A percentile compares a stretch with the other conserved stretches of the same genome.
Conservation (phyloP, 2,797 vertebrate genomes). For the Ceryle rudis region DNA sequence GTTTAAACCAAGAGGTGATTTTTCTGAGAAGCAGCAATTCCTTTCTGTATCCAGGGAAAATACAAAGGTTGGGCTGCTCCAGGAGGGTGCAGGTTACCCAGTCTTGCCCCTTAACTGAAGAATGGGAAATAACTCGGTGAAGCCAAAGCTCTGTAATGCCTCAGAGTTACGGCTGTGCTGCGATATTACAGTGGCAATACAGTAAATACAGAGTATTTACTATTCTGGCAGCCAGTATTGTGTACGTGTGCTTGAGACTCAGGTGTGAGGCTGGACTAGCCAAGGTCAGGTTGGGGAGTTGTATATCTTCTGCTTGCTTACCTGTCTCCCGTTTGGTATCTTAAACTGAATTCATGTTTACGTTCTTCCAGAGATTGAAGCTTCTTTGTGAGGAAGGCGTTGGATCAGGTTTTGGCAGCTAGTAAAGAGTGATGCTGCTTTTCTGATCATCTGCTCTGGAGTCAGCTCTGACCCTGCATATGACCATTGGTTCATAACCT, state of each 20-base stretch:
- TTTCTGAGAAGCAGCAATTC: background rate
- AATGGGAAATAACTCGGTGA: background rate
- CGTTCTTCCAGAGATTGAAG: background rate
- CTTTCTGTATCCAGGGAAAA: background rate
- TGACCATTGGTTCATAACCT: background rate
- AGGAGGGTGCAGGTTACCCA: background rate
- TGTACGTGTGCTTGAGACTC: background rate
- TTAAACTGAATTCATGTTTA: background rate
- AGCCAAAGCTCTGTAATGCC: background rate
- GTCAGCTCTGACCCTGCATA: background rate
- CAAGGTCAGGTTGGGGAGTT: rapidly evolving
- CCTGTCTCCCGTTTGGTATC: background rate
- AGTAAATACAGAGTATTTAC: background rate
- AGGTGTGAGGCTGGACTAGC: background rate
- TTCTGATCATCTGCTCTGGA: background rate
- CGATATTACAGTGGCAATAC: background rate
- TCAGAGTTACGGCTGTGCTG: background rate
- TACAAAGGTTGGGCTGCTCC: background rate
- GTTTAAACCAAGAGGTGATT: background rate
- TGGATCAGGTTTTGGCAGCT: background rate
- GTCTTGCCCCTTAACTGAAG: background rate
- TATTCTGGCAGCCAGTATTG: background rate
- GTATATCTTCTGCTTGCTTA: background rate
- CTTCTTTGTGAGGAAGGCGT: background rate
- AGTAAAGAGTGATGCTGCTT: background rate